These are phyloP conservation scores for Elegia similella DNA, from an alignment of 2,888 invertebrate species.

Conservation along the genomic window DNA sequence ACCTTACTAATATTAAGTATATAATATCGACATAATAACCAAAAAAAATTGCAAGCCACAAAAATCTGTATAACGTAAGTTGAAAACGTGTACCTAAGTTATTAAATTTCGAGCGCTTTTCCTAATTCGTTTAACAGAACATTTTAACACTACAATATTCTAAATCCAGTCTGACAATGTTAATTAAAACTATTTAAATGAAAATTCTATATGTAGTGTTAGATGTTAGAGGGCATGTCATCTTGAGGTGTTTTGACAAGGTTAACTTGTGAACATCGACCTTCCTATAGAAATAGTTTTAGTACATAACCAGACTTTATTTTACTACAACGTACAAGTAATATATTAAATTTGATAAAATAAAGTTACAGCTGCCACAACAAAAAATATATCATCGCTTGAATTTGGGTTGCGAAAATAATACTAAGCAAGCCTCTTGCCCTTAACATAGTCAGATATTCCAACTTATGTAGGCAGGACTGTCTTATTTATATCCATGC, in stretches of 20 bases:
- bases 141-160: neutral
- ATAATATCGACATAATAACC: slow-evolving; percentile 17
- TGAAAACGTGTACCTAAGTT: slow-evolving; percentile 9
- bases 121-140: neutral
- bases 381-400: neutral
- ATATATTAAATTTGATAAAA: neutral
- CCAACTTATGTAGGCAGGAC: too few species aligned
- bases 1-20: slow-evolving; percentile 4
- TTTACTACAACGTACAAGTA: neutral
- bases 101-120: slow-evolving; percentile 14
- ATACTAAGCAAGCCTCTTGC: neutral
- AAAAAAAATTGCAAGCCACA: slow-evolving; percentile 22
- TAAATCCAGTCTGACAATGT: neutral
- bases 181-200: neutral
- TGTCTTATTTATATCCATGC: too few species aligned
- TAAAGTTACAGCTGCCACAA: neutral
- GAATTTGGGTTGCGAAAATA: neutral
- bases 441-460: too few species aligned
- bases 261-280: neutral
- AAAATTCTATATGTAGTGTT: neutral
- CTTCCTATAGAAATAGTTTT: neutral
- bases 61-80: slow-evolving; percentile 17
- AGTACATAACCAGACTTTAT: neutral
- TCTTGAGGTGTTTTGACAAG: neutral
- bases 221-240: neutral